Evolutionary conservation across 2,888 invertebrate genomes (phyloP).

Genomic region (Trissolcus japonicus): DNA sequence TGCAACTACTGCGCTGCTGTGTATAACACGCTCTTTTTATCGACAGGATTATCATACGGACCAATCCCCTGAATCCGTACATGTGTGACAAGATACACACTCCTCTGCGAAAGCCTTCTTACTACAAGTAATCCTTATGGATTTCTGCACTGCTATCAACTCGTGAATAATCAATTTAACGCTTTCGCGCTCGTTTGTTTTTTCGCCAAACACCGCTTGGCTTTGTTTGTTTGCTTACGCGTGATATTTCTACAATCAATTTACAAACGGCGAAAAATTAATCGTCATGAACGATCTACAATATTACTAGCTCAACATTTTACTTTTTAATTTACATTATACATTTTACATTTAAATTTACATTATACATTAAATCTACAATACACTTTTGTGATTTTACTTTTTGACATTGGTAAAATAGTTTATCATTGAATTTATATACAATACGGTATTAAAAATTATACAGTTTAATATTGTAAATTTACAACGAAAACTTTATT

Average conservation of each 20-base stretch:
- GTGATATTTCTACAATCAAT: constrained; percentile 12
- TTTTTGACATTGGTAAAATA: too few relatives aligned
- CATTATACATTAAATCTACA: too few relatives aligned
- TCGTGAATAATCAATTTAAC: constrained; percentile 48
- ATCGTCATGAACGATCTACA: too few relatives aligned
- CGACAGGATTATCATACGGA: constrained; percentile 74
- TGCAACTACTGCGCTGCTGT: constrained; percentile 58
- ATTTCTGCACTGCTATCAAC: constrained; percentile 28
- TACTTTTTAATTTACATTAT: too few relatives aligned
- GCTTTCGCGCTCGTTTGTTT: constrained; percentile 14
- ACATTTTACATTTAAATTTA: too few relatives aligned
- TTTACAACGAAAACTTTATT: too few relatives aligned
- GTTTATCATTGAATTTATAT: too few relatives aligned
- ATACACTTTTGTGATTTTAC: too few relatives aligned
- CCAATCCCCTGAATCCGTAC: constrained; percentile 65
- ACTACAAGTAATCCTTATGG: constrained; percentile 45
- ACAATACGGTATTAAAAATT: too few relatives aligned
- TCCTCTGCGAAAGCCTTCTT: constrained; percentile 36
- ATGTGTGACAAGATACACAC: constrained; percentile 44
- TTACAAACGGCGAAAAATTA: neutral
- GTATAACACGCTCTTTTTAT: constrained; percentile 69
- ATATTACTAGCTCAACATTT: too few relatives aligned
- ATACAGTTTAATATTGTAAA: too few relatives aligned
- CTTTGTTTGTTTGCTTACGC: constrained; percentile 22
- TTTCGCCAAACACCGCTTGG: constrained; percentile 15